Percentiles rank a stretch among this genome's conserved stretches.
Evolutionary conservation across 2,888 invertebrate genomes (phyloP).

Genomic region (Phalera bucephala): DNA sequence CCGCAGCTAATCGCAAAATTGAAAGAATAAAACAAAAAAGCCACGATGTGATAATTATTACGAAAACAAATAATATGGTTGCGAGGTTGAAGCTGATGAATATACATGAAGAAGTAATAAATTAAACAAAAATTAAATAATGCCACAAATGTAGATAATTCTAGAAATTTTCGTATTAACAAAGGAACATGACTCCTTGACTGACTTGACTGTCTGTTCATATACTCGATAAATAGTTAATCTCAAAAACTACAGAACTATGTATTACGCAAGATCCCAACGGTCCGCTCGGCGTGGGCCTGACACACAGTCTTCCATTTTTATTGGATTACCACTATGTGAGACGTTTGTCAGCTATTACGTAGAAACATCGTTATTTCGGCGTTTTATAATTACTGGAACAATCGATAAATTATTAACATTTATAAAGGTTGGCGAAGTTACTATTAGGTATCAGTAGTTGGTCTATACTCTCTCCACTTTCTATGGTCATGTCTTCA

Average conservation of each 20-base stretch:
- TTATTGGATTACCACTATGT: constrained; percentile 53
- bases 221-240: constrained; percentile 33
- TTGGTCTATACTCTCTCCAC: too few relatives aligned
- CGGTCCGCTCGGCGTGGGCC: constrained; percentile 14
- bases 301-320: constrained; percentile 27
- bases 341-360: constrained; percentile 29
- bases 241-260: constrained; percentile 40
- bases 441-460: too few relatives aligned
- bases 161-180: constrained; percentile 10
- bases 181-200: constrained; percentile 24
- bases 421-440: too few relatives aligned
- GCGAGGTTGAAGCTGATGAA: constrained; percentile 22
- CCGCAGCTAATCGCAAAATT: constrained; percentile 26
- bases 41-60: constrained; percentile 42
- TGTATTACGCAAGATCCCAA: constrained; percentile 37
- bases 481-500: too few relatives aligned
- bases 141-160: constrained; percentile 10
- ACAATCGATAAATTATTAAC: background rate
- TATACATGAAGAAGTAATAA: constrained; percentile 15
- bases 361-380: constrained; percentile 29
- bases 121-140: constrained; percentile 17
- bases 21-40: constrained; percentile 47
- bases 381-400: constrained; percentile 11
- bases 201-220: constrained; percentile 13
- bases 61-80: constrained; percentile 43